Evolutionary conservation across 2,797 vertebrate species (phyloP), one percentile per base, ranked within the genome.

Genomic region (Nasua narica): DNA sequence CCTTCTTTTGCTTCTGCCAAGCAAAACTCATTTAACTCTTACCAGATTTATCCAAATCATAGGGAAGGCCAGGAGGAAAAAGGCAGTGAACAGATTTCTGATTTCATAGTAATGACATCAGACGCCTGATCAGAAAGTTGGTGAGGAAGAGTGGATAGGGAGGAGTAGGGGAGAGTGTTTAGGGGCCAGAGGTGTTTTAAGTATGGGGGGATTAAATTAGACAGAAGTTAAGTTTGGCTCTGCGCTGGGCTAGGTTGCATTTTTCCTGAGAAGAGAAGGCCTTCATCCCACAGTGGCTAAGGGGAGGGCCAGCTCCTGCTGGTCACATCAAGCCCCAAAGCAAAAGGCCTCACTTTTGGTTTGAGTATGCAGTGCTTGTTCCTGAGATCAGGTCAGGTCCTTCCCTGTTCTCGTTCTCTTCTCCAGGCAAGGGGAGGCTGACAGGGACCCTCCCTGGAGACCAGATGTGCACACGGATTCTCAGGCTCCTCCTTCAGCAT

Each of bases 161-260:
- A 84, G 52, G 29, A 37, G 16, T n/a, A 2, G 18, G 9, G 18
- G 23, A 40, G 18, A 27, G 0, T 67, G 40, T 81, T 69, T 52
- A 11, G 18, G 76, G 60, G 67, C n/a, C 76, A 93, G 79, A 92
- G 29, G 43, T 27, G 15, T 82, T 69, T 56, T 50, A 65, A 90
- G 21, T 21, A 76, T 69, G 7, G 40, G 1, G 2, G 35, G 13
- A 46, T 15, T 15, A 89, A 35, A 83, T 6, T 12, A 65, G 90
- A 78, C 56, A 89, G 23, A 93, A 87, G 27, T 87, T 92, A 76
- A 52, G 48, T 67, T 94, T 96, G 92, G 88, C 62, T 70, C 84
- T 77, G 25, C 11, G 23, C 19, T 78, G 67, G 83, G 67, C 27
- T 74, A 56, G 14, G 86, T 85, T 95, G 46, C 48, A 67, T 15